These are phyloP conservation scores for Antheraea yamamai DNA, from an alignment of 2,888 invertebrate species.

Conservation along the genomic window DNA sequence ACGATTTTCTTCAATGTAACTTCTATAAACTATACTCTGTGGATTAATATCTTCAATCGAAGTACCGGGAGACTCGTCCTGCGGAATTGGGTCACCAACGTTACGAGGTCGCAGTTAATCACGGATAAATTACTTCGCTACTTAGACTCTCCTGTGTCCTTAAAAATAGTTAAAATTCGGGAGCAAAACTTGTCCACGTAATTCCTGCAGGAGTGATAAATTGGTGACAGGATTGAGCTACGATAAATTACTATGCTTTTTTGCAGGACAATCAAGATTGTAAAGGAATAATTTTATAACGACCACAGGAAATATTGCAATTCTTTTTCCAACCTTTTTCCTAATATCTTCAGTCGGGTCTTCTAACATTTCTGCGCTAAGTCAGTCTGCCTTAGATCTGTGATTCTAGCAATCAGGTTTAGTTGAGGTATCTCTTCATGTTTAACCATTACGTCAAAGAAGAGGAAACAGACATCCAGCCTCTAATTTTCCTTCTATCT, in stretches of 20 bases:
- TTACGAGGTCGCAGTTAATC: conserved; percentile 9
- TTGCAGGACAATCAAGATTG: not conserved
- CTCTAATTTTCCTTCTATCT: no score
- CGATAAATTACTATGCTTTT: not conserved
- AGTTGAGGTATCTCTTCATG: no score
- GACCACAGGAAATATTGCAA: not conserved
- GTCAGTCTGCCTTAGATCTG: no score
- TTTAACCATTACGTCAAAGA: no score
- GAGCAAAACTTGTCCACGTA: not conserved
- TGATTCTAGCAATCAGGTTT: no score
- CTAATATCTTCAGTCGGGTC: no score
- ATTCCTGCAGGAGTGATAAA: not conserved
- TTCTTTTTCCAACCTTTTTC: no score
- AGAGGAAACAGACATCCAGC: no score
- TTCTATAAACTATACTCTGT: not conserved
- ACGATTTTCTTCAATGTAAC: not conserved
- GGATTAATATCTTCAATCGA: conserved; percentile 4
- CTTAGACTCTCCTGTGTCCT: not conserved
- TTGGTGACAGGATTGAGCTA: not conserved
- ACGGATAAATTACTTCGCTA: not conserved
- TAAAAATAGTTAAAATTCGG: not conserved
- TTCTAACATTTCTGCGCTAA: no score
- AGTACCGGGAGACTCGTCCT: conserved; percentile 10
- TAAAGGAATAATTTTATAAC: not conserved
- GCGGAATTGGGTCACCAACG: conserved; percentile 18